These are phyloP conservation scores for Lathronympha strigana DNA, from an alignment of 2,888 invertebrate species.

Conservation along the genomic window DNA sequence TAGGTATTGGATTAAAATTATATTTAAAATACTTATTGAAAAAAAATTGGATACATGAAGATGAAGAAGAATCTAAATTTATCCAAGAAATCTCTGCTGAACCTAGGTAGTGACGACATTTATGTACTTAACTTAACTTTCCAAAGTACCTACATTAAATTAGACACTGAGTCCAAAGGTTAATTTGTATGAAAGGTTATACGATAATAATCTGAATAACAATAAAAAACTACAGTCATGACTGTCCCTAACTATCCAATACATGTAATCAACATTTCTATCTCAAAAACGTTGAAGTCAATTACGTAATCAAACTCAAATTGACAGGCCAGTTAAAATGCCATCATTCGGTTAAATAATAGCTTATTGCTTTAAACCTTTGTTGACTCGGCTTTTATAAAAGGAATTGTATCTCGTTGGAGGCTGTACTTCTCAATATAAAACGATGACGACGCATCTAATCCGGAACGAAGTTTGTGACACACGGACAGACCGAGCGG, in stretches of 20 bases:
- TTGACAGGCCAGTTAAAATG: slow-evolving; percentile 6
- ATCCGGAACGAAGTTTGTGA: not conserved
- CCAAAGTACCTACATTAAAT: not conserved
- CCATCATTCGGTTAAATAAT: slow-evolving; percentile 14
- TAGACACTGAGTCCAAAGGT: not conserved
- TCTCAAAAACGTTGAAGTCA: not conserved
- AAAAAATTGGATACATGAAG: too few relatives aligned
- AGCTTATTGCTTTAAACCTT: not conserved
- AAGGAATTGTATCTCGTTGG: slow-evolving; percentile 13
- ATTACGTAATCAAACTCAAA: slow-evolving; percentile 17
- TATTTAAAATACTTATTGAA: too few relatives aligned
- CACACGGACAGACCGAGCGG: not conserved
- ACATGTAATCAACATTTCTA: slow-evolving; percentile 4
- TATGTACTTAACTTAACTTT: too few relatives aligned
- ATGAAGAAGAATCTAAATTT: too few relatives aligned
- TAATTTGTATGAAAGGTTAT: not conserved
- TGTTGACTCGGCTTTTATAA: not conserved
- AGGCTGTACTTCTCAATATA: slow-evolving; percentile 20
- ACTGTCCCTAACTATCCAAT: not conserved
- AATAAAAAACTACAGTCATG: slow-evolving; percentile 7
- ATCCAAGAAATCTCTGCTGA: too few relatives aligned
- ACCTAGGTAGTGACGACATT: too few relatives aligned
- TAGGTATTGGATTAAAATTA: too few relatives aligned
- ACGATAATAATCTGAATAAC: not conserved
- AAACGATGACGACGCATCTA: slow-evolving; percentile 21